Evolutionary conservation across 2,888 invertebrate species (phyloP), one percentile per base, ranked within the genome.

Genomic region (Chaitophorus viminalis): DNA sequence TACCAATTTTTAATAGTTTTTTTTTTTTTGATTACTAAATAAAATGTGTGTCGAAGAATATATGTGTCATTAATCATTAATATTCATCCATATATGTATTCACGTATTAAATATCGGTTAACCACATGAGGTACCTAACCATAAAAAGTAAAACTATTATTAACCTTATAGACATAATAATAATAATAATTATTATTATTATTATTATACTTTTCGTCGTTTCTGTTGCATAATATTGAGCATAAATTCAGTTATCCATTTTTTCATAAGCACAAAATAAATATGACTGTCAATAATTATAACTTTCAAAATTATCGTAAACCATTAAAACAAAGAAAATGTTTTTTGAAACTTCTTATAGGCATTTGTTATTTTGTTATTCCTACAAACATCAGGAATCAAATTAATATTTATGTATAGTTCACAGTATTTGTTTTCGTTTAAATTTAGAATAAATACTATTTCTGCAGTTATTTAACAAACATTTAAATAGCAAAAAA

Each of bases 111-210:
- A 83, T 75, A 83, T 46, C 25, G 84, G 65, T 76, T 84, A 84
- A 84, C 84, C 65, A n/a, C 76, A 84, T 39, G 84, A 65, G 84
- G 76, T 84, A n/a, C n/a, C n/a, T n/a, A 84, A 84, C 84, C 76
- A 65, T 84, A 76, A 76, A 83, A 84, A 76, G 75, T 76, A 76
- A 76, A 76, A 46, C 31, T 9, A 82, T 82, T 70, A 70, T 70
- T 82, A 83, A 83, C 65, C 65, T 65, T 39, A 68, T 65, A 29
- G 60, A 83, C 29, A 39, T 36, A 9, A 39, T 39, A 9, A 39
- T 39, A 9, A 39, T 39, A 9, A 39, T 39, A 9, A 39, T 39
- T 39, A 39, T 39, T 39, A 5, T 39, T 39, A 39, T 39, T 39
- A 6, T 52, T n/a, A 36, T 72, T 25, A 72, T 83, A 39, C 17